Evolutionary conservation across 2,797 vertebrate species (phyloP), one percentile per base, ranked within the genome.

Genomic region (Garrulus glandarius): DNA sequence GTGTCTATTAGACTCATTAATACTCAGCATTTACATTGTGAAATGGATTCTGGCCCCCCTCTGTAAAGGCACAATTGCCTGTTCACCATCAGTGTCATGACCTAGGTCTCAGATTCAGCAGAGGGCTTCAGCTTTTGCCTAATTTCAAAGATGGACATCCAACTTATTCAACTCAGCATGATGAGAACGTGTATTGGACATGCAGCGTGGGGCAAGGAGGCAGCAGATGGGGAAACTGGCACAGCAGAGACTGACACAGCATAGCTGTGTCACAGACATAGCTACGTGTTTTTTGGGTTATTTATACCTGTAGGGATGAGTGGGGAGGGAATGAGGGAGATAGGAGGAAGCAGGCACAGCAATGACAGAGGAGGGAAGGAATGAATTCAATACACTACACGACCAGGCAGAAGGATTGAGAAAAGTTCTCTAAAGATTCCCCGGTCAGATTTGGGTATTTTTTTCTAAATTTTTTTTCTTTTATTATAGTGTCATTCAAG

Each of bases 161-260:
- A 68, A 41, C 37, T 63, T 53, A 60, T 36, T 76, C 30, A 68
- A 29, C 49, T 89, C 61, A 81, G 89, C 60, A 30, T 4, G 10
- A 61, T 1, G 3, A 47, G 34, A 85, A 29, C 0, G 1, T 18
- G 77, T 70, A 24, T 56, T 91, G 36, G 84, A 64, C 0, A 0
- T 89, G 77, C 36, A 93, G 37, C 3, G 15, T n/a, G 59, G 80
- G 69, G 67, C 85, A 86, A 71, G 70, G 77, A 80, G 30, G 19
- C 41, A 92, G 52, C 65, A 70, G 60, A 82, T 85, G 84, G 70
- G 53, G 78, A 96, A 78, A 92, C 46, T 79, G 81, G 52, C 34
- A 52, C 63, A 78, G 87, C 72, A 68, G 44, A 39, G 56, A 37
- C 67, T 67, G 67, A 92, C 81, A 84, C 29, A 76, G 49, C 37